Evolutionary conservation across 2,888 invertebrate genomes (phyloP).

Genomic region (Mythimna albipuncta): DNA sequence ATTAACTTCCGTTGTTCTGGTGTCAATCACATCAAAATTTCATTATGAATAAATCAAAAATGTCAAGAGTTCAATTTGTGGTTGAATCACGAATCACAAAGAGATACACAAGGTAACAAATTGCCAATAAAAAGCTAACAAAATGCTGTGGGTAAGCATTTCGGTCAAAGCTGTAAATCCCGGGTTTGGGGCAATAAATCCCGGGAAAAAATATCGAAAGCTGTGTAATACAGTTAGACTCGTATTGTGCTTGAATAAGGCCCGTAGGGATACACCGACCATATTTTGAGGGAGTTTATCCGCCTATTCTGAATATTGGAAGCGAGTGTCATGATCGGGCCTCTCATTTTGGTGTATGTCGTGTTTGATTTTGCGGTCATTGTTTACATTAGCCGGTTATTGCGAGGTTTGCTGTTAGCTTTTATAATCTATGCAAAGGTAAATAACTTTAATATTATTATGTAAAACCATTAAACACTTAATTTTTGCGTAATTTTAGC

Average conservation of each 20-base stretch:
- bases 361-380: conserved; percentile 41
- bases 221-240: conserved; percentile 83
- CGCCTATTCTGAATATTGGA: conserved; percentile 63
- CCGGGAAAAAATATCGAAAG: conserved; percentile 85
- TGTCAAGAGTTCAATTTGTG: conserved; percentile 81
- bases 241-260: conserved; percentile 68
- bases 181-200: conserved; percentile 82
- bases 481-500: neutral
- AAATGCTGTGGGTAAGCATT: conserved; percentile 87
- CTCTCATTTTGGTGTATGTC: conserved; percentile 40
- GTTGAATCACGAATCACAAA: conserved; percentile 81
- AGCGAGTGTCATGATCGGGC: conserved; percentile 58
- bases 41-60: conserved; percentile 63
- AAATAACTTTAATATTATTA: neutral
- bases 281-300: conserved; percentile 63
- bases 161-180: conserved; percentile 89
- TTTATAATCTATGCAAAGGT: conserved; percentile 9
- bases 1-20: conserved; percentile 46
- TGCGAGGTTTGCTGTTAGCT: conserved; percentile 4
- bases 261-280: conserved; percentile 61
- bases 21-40: conserved; percentile 46
- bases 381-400: conserved; percentile 36
- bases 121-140: conserved; percentile 89
- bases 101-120: conserved; percentile 89
- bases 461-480: neutral